A percentile compares a stretch with the other conserved stretches of the same genome.
Conservation (phyloP, 2,888 invertebrate species). For the Allacma fusca region DNA sequence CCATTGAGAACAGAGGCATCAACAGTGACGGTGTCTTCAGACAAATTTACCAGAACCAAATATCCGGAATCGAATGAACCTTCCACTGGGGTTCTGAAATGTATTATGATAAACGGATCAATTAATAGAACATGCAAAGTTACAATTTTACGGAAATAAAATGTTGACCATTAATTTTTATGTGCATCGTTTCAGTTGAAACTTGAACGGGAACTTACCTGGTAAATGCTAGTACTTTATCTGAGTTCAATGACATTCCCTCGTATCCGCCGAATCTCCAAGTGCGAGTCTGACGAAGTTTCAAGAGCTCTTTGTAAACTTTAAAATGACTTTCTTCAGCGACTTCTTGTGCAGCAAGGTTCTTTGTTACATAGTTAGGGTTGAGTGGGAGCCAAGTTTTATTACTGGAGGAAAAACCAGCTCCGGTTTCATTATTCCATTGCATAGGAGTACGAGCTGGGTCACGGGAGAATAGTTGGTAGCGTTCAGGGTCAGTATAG, state of each 20-base stretch:
- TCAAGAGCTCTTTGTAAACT: slow-evolving; percentile 57
- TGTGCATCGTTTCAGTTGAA: no score
- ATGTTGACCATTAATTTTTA: no score
- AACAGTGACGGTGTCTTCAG: slow-evolving; percentile 14
- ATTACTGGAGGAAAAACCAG: slow-evolving; percentile 62
- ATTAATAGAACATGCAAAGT: no score
- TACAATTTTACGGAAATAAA: no score
- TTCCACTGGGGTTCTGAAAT: slow-evolving; percentile 23
- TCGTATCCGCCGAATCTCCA: slow-evolving; percentile 69
- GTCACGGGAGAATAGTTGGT: slow-evolving; percentile 71
- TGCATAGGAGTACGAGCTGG: slow-evolving; percentile 83
- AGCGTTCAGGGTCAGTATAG: slow-evolving; percentile 71
- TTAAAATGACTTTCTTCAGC: slow-evolving; percentile 61
- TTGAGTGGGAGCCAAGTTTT: slow-evolving; percentile 63
- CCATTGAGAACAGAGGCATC: slow-evolving; percentile 21
- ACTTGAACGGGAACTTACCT: background rate
- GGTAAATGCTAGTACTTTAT: slow-evolving; percentile 59
- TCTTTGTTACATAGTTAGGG: slow-evolving; percentile 61
- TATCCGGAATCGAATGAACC: slow-evolving; percentile 23
- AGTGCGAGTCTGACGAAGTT: slow-evolving; percentile 53
- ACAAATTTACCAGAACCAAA: slow-evolving; percentile 17
- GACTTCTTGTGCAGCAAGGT: slow-evolving; percentile 60
- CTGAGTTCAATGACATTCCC: slow-evolving; percentile 63
- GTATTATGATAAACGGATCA: no score
- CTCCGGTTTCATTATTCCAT: slow-evolving; percentile 70